Evolutionary conservation across 2,113 vertebrate genomes (phyloP), one percentile per base, ranked within the genome.

Genomic region (Artemisiospiza belli): DNA sequence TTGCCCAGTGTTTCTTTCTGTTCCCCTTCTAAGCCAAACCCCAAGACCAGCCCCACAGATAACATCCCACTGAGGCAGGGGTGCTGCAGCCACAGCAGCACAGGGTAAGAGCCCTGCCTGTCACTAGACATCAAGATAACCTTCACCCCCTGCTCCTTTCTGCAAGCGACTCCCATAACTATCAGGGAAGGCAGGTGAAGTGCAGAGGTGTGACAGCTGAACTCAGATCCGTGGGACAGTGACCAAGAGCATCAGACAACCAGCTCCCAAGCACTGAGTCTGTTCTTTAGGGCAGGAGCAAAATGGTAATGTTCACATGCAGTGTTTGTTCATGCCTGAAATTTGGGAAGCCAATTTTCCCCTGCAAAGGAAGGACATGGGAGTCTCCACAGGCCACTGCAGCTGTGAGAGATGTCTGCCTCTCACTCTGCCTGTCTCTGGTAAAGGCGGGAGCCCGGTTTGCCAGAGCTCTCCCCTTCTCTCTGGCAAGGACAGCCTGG

Each of bases 271-370:
- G 47, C 28, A 73, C 47, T 15, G 44, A 37, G 30, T 37, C n/a
- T 70, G 15, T 27, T 81, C n/a, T 72, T 72, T 22, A 68, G 47
- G 35, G 41, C n/a, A 83, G 24, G 24, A 80, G 10, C 9, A 61
- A 73, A 66, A 52, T 2, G 2, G 18, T 80, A 10, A 41, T 30
- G 30, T 63, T 79, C 73, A 61, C 0, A 0, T 52, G 77, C 41
- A n/a, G 37, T 17, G 12, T 76, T 83, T 64, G 35, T n/a, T 79
- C 58, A 44, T 27, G 39, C 33, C 39, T 16, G 20, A 76, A 83
- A 51, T 41, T 19, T 25, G 11, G 31, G 68, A 83, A 55, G 58
- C 6, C 49, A 35, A 11, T 27, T 93, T 83, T 80, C 25, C 12
- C 20, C 35, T 37, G 31, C 20, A 43, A 83, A 80, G 31, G 15